Conservation (phyloP, 2,888 invertebrate species). For the Aphelenchoides bicaudatus region DNA sequence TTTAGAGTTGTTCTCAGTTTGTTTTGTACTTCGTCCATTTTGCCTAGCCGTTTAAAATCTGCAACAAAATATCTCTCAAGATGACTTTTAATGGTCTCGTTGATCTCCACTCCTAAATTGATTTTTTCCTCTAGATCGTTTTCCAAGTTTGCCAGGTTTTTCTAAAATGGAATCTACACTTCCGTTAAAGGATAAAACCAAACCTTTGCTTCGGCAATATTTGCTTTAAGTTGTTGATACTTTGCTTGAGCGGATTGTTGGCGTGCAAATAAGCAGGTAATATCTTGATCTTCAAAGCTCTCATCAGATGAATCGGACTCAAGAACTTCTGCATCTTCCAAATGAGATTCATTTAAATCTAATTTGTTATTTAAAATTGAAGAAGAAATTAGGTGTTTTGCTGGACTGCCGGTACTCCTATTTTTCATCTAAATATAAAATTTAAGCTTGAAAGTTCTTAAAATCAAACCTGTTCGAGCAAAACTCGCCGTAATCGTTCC, state of each 20-base stretch:
- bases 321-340: too few species aligned
- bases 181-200: background rate
- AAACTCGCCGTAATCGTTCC: background rate
- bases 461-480: slow-evolving; percentile 16
- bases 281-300: too few species aligned
- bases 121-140: background rate
- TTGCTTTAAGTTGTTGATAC: background rate
- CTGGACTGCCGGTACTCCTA: too few species aligned
- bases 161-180: slow-evolving; percentile 8
- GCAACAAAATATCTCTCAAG: background rate
- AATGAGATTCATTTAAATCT: too few species aligned
- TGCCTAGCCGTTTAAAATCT: background rate
- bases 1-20: slow-evolving; percentile 9
- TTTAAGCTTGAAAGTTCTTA: too few species aligned
- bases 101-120: background rate
- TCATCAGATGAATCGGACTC: too few species aligned
- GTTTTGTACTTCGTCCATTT: background rate
- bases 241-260: background rate
- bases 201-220: background rate
- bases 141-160: slow-evolving; percentile 15
- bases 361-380: too few species aligned
- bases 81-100: background rate
- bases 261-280: too few species aligned
- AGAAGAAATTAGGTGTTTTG: too few species aligned
- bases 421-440: too few species aligned